These are phyloP conservation scores for Agrotis segetum DNA, from an alignment of 2,888 invertebrate genomes.

Conservation along the genomic window DNA sequence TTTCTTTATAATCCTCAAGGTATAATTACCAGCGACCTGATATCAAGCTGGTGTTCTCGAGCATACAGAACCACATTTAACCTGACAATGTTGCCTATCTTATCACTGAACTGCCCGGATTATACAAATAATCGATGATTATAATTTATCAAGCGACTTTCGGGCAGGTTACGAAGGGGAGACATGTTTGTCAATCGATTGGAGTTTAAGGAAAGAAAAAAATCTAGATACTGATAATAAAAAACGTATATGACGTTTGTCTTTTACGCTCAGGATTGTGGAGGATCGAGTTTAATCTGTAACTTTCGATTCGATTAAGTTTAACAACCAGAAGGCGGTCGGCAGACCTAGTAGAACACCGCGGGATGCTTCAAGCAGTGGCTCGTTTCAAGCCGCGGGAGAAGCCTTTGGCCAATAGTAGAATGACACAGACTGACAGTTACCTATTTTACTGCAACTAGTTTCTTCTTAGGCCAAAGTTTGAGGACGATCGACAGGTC, in stretches of 20 bases:
- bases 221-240: neutral
- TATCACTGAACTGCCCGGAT: constrained; percentile 40
- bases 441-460: no score
- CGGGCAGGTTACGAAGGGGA: constrained; percentile 46
- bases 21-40: neutral
- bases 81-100: constrained; percentile 41
- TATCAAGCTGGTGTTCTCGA: neutral
- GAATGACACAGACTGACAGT: no score
- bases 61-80: constrained; percentile 7
- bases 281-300: neutral
- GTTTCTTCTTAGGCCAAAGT: no score
- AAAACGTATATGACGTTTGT: neutral
- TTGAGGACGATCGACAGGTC: no score
- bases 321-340: no score
- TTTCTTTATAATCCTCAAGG: no score
- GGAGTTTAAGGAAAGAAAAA: constrained; percentile 7
- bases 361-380: no score
- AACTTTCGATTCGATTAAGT: neutral
- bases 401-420: no score
- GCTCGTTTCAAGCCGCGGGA: no score
- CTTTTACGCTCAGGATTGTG: constrained; percentile 6
- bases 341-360: no score
- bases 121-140: constrained; percentile 55
- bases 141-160: constrained; percentile 43
- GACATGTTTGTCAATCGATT: constrained; percentile 8